Percentiles rank a stretch among this genome's conserved stretches.
Evolutionary conservation across 2,113 vertebrate genomes (phyloP).

Genomic region (Megaceryle torquata): DNA sequence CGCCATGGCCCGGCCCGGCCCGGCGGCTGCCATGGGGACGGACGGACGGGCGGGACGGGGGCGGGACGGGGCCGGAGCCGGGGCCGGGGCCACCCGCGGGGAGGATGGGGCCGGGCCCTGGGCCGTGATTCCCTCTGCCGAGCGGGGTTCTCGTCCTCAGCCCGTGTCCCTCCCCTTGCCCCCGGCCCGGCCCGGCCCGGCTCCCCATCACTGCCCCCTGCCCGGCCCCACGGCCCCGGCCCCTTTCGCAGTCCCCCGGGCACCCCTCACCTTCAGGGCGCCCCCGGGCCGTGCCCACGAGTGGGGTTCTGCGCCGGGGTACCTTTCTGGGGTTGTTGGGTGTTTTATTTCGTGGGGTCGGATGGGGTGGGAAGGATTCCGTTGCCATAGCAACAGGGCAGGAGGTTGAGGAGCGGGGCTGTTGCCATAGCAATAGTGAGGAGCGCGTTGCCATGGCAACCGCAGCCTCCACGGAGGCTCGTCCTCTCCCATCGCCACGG

Average conservation of each 20-base stretch:
- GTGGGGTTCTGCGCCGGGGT: not conserved
- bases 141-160: not conserved
- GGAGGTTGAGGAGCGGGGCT: not conserved
- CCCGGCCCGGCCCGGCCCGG: not conserved
- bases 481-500: conserved; percentile 20
- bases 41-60: not conserved
- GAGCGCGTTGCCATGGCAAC: conserved; percentile 3
- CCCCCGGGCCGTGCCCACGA: not conserved
- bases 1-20: not conserved
- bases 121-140: not conserved
- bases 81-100: not conserved
- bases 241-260: not conserved
- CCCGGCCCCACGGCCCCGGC: not conserved
- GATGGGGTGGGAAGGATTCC: not conserved
- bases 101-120: not conserved
- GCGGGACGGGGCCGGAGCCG: not conserved
- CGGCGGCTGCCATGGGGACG: not conserved
- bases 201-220: not conserved
- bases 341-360: fast-evolving
- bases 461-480: not conserved
- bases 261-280: too few relatives aligned
- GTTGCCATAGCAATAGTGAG: conserved; percentile 35
- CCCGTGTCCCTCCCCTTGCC: not conserved
- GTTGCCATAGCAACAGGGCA: conserved; percentile 66
- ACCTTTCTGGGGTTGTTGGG: too few relatives aligned